A percentile compares a stretch with the other conserved stretches of the same genome.
Evolutionary conservation across 1,140 invertebrate species (phyloP).

Genomic region (Penaeus vannamei): DNA sequence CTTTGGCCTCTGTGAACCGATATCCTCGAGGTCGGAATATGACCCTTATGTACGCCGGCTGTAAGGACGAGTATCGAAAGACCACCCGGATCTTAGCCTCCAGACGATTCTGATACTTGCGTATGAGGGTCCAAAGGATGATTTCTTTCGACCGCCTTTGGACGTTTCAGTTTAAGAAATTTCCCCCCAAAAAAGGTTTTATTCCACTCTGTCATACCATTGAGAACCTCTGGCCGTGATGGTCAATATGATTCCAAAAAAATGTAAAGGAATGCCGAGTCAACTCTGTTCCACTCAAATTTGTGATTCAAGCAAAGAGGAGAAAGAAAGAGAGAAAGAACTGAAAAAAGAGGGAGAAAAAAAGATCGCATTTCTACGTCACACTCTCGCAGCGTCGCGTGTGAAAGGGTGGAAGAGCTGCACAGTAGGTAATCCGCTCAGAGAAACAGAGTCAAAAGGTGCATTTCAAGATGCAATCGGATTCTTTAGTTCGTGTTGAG

Average conservation of each 20-base stretch:
- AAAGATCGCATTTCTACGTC: too few relatives aligned
- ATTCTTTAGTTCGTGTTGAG: too few relatives aligned
- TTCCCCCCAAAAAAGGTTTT: conserved; percentile 51
- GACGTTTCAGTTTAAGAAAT: conserved; percentile 45
- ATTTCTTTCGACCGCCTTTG: conserved; percentile 28
- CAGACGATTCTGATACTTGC: conserved; percentile 32
- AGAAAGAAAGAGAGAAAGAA: too few relatives aligned
- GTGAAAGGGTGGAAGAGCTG: too few relatives aligned
- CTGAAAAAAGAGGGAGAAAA: too few relatives aligned
- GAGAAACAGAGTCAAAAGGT: too few relatives aligned
- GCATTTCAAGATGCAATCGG: too few relatives aligned
- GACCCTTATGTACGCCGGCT: conserved; percentile 9
- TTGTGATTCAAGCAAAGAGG: too few relatives aligned
- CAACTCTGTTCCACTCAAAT: too few relatives aligned
- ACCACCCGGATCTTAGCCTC: neutral
- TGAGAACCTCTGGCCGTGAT: conserved; percentile 42
- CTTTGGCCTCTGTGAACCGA: conserved; percentile 43
- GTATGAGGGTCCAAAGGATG: conserved; percentile 1
- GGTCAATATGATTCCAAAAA: conserved; percentile 50
- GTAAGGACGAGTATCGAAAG: conserved; percentile 10
- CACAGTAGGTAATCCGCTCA: too few relatives aligned
- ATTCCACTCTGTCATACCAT: conserved; percentile 56
- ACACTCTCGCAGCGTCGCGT: too few relatives aligned
- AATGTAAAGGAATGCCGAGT: conserved; percentile 11
- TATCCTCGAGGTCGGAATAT: conserved; percentile 7